These are phyloP conservation scores for Zaprionus camerounensis DNA, from an alignment of 1,140 invertebrate genomes.

Conservation along the genomic window DNA sequence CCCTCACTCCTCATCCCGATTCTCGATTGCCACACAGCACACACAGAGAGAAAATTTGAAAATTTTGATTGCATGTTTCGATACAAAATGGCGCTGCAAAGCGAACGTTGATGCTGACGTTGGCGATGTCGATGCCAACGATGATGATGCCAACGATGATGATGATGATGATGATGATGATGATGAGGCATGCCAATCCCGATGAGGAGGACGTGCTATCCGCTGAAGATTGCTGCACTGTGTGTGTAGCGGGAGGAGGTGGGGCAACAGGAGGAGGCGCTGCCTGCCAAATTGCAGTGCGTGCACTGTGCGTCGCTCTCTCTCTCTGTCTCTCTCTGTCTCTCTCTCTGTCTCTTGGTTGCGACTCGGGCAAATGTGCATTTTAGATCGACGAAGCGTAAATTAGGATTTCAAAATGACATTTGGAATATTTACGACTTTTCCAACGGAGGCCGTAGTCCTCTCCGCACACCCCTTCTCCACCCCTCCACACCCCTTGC, in stretches of 20 bases:
- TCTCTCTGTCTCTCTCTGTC: background rate
- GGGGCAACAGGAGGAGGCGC: background rate
- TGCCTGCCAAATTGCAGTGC: constrained; percentile 66
- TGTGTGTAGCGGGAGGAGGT: background rate
- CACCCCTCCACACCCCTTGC: too few species aligned
- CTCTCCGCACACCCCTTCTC: background rate
- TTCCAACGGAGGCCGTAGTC: constrained; percentile 40
- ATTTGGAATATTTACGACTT: constrained; percentile 84
- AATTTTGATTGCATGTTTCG: constrained; percentile 83
- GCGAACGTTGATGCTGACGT: constrained; percentile 38
- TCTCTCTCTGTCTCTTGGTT: background rate
- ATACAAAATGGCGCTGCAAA: constrained; percentile 81
- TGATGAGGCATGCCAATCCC: constrained; percentile 81
- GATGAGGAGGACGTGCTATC: constrained; percentile 41
- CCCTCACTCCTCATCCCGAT: background rate
- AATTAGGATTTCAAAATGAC: constrained; percentile 84
- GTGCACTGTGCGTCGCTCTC: constrained; percentile 58
- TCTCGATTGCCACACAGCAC: background rate
- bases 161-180: constrained; percentile 39
- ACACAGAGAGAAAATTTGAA: constrained; percentile 75
- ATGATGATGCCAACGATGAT: constrained; percentile 11
- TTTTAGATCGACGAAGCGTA: constrained; percentile 84
- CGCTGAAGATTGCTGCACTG: constrained; percentile 53
- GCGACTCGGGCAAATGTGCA: constrained; percentile 72
- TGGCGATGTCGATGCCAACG: constrained; percentile 14